Evolutionary conservation across 2,113 vertebrate species (phyloP).

Genomic region (Rattus rattus): DNA sequence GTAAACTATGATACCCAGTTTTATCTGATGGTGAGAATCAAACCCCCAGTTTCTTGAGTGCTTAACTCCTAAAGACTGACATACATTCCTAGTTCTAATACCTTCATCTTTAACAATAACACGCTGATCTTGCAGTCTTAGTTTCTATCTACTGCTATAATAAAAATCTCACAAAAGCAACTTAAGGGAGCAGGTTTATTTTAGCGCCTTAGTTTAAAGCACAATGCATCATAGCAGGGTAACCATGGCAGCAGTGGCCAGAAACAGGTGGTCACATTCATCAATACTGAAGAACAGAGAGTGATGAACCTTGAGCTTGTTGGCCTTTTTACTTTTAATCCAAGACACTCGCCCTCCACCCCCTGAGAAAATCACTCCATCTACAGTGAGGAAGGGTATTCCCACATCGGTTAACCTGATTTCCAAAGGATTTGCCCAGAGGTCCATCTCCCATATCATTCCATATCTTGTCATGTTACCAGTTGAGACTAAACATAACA

Average conservation of each 20-base stretch:
- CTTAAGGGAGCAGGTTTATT: neutral
- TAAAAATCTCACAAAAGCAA: neutral
- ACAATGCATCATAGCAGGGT: neutral
- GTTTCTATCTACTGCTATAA: neutral
- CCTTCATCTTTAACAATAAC: neutral
- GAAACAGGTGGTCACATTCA: neutral
- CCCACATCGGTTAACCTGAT: neutral
- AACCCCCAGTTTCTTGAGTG: neutral
- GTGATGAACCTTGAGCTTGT: neutral
- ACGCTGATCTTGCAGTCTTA: neutral
- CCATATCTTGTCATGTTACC: neutral
- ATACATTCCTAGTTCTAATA: neutral
- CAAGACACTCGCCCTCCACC: no score
- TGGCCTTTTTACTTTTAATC: neutral
- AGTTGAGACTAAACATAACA: neutral
- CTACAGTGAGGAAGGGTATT: neutral
- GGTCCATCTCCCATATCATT: neutral
- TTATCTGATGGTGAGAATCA: neutral
- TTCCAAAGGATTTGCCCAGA: neutral
- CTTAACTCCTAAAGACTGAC: neutral
- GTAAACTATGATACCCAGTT: no score
- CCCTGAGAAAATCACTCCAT: neutral
- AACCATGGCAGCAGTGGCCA: neutral
- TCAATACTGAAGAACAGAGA: neutral
- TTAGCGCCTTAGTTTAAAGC: neutral